Percentiles rank a stretch among this genome's conserved stretches.
Evolutionary conservation across 2,797 vertebrate genomes (phyloP).

Genomic region (Okamejei kenojei): DNA sequence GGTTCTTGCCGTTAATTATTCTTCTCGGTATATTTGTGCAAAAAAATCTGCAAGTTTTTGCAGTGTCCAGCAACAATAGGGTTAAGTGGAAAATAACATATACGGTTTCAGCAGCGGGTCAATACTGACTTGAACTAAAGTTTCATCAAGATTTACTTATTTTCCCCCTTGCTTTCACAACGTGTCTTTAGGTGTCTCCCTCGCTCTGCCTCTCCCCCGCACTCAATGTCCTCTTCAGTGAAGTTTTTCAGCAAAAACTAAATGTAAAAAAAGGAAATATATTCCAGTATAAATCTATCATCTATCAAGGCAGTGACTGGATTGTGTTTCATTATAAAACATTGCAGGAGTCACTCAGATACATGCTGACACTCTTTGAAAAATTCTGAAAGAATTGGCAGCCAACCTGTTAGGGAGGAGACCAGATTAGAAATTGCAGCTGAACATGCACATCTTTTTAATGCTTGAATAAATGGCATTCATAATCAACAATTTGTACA

Average conservation of each 20-base stretch:
- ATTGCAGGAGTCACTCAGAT: slow-evolving; percentile 36
- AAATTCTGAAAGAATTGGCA: slow-evolving; percentile 35
- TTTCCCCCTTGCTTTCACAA: neutral
- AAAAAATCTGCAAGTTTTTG: neutral
- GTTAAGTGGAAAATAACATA: slow-evolving; percentile 18
- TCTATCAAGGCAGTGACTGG: slow-evolving; percentile 41
- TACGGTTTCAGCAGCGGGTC: slow-evolving; percentile 19
- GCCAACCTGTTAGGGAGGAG: slow-evolving; percentile 35
- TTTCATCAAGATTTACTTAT: slow-evolving; percentile 39
- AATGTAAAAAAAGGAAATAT: slow-evolving; percentile 32
- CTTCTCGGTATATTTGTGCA: neutral
- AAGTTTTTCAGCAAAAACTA: slow-evolving; percentile 20
- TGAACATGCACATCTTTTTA: slow-evolving; percentile 10
- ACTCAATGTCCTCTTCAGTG: slow-evolving; percentile 12
- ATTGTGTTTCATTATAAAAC: slow-evolving; percentile 43
- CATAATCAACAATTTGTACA: slow-evolving; percentile 34
- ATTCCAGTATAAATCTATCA: slow-evolving; percentile 39
- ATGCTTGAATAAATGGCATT: slow-evolving; percentile 25
- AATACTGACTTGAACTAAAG: slow-evolving; percentile 42
- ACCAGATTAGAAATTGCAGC: slow-evolving; percentile 29
- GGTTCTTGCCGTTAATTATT: neutral
- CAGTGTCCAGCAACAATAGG: neutral
- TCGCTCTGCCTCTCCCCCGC: neutral
- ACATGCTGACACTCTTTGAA: slow-evolving; percentile 28
- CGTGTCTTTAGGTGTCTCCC: neutral